Base-by-base conservation (phyloP, 2,113 vertebrate species). In the Meriones unguiculatus region DNA sequence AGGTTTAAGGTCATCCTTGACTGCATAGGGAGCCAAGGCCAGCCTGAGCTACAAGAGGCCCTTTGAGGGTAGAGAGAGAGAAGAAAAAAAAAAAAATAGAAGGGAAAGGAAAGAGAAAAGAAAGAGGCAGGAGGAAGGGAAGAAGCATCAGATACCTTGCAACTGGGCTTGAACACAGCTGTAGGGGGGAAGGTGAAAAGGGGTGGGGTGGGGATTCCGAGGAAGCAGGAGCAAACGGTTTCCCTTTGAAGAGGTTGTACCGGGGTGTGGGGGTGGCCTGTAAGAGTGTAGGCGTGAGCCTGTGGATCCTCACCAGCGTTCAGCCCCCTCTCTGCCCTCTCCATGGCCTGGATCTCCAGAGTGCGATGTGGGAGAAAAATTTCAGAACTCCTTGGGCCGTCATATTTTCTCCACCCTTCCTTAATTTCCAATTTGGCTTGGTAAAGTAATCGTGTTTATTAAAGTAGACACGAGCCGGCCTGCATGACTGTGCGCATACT, bases 401-500 rank as follows among this genome's bases (percentile, higher is more conserved):
- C 38, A 1, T 2, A 2, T 35, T 80, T 70, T 32, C 38, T 14
- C 62, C 22, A 32, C 25, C 52, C 38, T 52, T 22, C 52, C 73
- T 72, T 62, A 35, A 38, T 13, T 67, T 76, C 59, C 30, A 35
- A 22, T 50, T 25, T 54, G 52, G 28, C 11, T 85, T 76, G 22
- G 46, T 64, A 38, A 80, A 25, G 38, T 7, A 10, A 38, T 7
- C 0, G 0, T 7, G 4, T n/a, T 65, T n/a, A 9, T 76, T 46
- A 28, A 25, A 46, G 46, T 32, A 70, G 5, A 20, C 7, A n/a
- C 38, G 35, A 62, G n/a, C 41, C 65, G n/a, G 13, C 3, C 35
- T 0, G 13, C 50, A 0, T 7, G 1, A 28, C 2, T 25, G 35
- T 15, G 59, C 86, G 38, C 6, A 0, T 2, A 2, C 15, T 89